phyloP scores from a whole-genome alignment of 2,888 invertebrate genomes.

The Leptopilina myrica region DNA sequence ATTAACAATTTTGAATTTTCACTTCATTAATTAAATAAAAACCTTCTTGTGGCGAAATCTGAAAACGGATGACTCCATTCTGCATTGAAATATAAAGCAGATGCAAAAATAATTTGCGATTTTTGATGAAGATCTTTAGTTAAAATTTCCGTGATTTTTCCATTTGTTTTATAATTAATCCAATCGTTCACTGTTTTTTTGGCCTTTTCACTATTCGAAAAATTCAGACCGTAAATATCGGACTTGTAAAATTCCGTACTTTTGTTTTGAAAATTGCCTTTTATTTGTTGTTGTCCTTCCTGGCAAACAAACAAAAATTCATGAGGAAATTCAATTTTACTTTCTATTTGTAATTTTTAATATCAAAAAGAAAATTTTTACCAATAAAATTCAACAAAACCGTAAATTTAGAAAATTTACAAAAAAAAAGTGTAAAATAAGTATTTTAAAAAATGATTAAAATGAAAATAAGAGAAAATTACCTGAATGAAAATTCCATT shows the following conservation, averaged over 20 bases:
- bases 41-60: neutral
- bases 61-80: neutral
- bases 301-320: neutral
- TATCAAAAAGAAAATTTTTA: too few species aligned
- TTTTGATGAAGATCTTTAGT: neutral
- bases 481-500: constrained; percentile 20
- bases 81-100: constrained; percentile 13
- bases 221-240: neutral
- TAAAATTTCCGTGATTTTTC: neutral
- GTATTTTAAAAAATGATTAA: too few species aligned
- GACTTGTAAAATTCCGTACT: neutral
- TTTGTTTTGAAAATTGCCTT: neutral
- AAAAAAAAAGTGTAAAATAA: neutral
- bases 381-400: too few species aligned
- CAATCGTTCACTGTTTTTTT: neutral
- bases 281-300: neutral
- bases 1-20: neutral
- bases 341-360: too few species aligned
- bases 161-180: constrained; percentile 8
- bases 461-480: neutral
- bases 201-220: neutral
- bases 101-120: constrained; percentile 11
- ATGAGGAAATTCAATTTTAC: too few species aligned
- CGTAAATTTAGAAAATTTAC: too few species aligned
- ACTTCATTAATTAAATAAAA: neutral